Base-by-base conservation (phyloP, 2,113 vertebrate genomes). In the Semicossyphus pulcher region DNA sequence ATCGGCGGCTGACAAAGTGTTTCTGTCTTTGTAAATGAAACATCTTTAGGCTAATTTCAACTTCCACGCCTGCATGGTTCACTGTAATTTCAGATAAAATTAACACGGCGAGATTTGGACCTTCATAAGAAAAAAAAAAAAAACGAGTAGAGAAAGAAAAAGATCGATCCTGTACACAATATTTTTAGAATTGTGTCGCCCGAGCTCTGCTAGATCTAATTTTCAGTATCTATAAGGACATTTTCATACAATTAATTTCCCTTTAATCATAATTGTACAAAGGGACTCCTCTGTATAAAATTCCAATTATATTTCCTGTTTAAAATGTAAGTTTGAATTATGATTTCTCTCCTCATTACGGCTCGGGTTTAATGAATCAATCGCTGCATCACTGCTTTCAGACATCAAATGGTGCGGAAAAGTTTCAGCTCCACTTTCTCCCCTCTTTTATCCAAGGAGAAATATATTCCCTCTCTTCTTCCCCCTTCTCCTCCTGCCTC, bases 1-100 rank as follows among this genome's bases (percentile, higher is more conserved):
- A 95, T 94, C 83, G 88, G 84, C 87, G 56, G 85, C 93, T 93
- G 94, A 95, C 95, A 95, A 94, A 95, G 94, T 93, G 92, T 94
- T 95, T 95, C 93, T 94, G 91, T 93, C 94, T 95, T 95, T 94
- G 92, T 94, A 95, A 95, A 95, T 93, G 93, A 95, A 96, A 95
- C 92, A 95, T 95, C 95, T 95, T 94, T 93, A 93, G 93, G 95
- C 90, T 94, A 96, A 95, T 95, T 94, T 95, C 94, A 94, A 93
- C 93, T 91, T 94, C 94, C 89, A 89, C 77, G 91, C 90, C 94
- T 76, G 92, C 92, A 85, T 78, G 83, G 86, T 92, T 89, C 89
- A 83, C 72, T 91, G 89, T 93, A 90, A 94, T 94, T 94, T 94
- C 91, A 94, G 95, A 97, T 96, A 95, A 96, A 96, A 94, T 95